A percentile compares a stretch with the other conserved stretches of the same genome.
phyloP scores from a whole-genome alignment of 1,140 invertebrate genomes.

The Brachionus sp. region DNA sequence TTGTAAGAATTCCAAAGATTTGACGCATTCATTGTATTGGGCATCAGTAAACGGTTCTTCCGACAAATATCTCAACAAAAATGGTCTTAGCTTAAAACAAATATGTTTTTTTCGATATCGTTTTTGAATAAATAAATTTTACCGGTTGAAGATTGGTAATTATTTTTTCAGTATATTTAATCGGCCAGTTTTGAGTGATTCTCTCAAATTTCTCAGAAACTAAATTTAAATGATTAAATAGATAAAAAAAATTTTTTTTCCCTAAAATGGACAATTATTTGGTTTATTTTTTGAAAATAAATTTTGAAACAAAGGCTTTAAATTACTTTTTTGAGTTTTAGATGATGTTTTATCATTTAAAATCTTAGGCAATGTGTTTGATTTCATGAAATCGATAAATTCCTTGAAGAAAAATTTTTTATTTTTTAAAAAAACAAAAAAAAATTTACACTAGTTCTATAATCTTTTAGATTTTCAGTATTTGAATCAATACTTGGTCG shows the following conservation, averaged over 20 bases:
- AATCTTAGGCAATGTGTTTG: conserved; percentile 72
- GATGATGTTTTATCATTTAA: conserved; percentile 47
- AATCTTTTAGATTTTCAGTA: conserved; percentile 87
- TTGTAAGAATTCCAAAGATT: conserved; percentile 27
- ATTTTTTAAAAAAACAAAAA: neutral
- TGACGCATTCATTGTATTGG: conserved; percentile 41
- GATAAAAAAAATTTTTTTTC: no score
- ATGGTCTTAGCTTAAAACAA: conserved; percentile 8
- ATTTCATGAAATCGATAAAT: conserved; percentile 80
- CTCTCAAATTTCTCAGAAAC: conserved; percentile 70
- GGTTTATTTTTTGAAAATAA: conserved; percentile 23
- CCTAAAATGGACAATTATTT: no score
- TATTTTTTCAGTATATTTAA: conserved; percentile 81
- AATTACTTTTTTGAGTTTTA: conserved; percentile 54
- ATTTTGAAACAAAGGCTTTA: conserved; percentile 48
- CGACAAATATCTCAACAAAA: neutral
- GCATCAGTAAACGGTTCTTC: conserved; percentile 17
- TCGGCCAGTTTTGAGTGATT: conserved; percentile 83
- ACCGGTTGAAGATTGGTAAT: conserved; percentile 81
- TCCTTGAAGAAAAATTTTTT: conserved; percentile 65
- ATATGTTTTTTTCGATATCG: neutral
- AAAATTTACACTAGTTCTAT: conserved; percentile 61
- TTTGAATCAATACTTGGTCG: conserved; percentile 90
- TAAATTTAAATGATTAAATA: no score
- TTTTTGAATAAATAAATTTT: conserved; percentile 52